phyloP scores from a whole-genome alignment of 53 echinoderm and acorn worm genomes.

The Actinopyga echinites region DNA sequence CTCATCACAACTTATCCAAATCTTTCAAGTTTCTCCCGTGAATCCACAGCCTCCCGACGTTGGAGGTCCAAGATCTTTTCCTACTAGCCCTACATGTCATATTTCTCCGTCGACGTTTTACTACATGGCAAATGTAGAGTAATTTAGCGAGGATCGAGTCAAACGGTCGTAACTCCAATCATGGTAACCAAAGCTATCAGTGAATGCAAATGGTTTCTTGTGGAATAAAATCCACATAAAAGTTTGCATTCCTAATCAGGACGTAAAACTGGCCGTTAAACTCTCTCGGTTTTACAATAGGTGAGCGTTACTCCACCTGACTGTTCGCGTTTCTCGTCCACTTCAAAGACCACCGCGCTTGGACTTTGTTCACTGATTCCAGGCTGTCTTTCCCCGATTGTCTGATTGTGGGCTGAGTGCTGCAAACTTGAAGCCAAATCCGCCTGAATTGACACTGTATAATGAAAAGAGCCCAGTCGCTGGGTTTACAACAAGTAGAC shows the following conservation, averaged over 20 bases:
- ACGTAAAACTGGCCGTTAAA: slow-evolving; percentile 44
- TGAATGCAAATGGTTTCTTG: slow-evolving; percentile 15
- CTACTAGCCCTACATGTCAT: not conserved
- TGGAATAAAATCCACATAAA: slow-evolving; percentile 39
- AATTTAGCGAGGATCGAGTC: not conserved
- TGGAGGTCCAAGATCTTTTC: slow-evolving; percentile 6
- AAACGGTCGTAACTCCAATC: slow-evolving; percentile 11
- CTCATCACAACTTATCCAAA: too few relatives aligned
- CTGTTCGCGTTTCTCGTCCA: slow-evolving; percentile 5
- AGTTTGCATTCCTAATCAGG: slow-evolving; percentile 31
- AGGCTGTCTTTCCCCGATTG: too few relatives aligned
- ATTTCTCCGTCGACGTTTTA: not conserved
- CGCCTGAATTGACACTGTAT: too few relatives aligned
- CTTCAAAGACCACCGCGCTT: slow-evolving; percentile 42
- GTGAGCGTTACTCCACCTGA: slow-evolving; percentile 28
- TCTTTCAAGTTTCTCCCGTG: too few relatives aligned
- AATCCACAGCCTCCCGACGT: not conserved
- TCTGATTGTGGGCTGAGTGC: too few relatives aligned
- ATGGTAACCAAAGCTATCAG: slow-evolving; percentile 1
- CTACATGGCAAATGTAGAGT: slow-evolving; percentile 8
- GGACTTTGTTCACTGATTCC: slow-evolving; percentile 20
- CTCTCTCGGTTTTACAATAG: slow-evolving; percentile 40
- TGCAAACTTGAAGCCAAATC: too few relatives aligned
- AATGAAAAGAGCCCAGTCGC: too few relatives aligned
- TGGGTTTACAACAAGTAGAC: too few relatives aligned